A percentile compares a stretch with the other conserved stretches of the same genome.
Evolutionary conservation across 2,113 vertebrate species (phyloP).

Genomic region (Toxotes jaculatrix): DNA sequence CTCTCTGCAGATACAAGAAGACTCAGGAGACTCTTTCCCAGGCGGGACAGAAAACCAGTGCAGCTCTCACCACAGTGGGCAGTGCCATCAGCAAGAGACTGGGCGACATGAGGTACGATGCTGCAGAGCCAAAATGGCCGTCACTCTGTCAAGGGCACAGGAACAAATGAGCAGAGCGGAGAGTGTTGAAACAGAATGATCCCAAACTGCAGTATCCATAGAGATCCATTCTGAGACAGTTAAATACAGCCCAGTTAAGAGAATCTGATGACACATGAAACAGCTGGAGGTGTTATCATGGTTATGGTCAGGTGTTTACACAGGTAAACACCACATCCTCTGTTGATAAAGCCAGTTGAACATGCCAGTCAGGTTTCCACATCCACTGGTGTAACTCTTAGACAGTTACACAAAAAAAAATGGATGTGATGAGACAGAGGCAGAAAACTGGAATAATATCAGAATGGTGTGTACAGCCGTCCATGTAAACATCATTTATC

Average conservation of each 20-base stretch:
- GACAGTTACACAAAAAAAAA: too few species aligned
- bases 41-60: constrained; percentile 95
- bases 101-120: constrained; percentile 94
- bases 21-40: constrained; percentile 97
- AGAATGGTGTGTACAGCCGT: not conserved
- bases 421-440: not conserved
- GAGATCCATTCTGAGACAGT: not conserved
- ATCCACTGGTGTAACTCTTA: too few species aligned
- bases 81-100: constrained; percentile 91
- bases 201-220: not conserved
- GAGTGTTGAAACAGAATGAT: constrained; percentile 3
- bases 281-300: too few species aligned
- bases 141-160: not conserved
- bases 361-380: too few species aligned
- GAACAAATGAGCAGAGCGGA: constrained; percentile 16
- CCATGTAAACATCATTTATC: not conserved
- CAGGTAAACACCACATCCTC: too few species aligned
- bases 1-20: constrained; percentile 92
- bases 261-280: too few species aligned
- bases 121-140: not conserved
- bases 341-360: too few species aligned
- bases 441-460: not conserved
- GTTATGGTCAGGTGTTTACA: too few species aligned
- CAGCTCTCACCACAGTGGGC: constrained; percentile 91
- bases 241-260: too few species aligned